Conservation (phyloP, 2,797 vertebrate species). For the Dromococcyx pavoninus region DNA sequence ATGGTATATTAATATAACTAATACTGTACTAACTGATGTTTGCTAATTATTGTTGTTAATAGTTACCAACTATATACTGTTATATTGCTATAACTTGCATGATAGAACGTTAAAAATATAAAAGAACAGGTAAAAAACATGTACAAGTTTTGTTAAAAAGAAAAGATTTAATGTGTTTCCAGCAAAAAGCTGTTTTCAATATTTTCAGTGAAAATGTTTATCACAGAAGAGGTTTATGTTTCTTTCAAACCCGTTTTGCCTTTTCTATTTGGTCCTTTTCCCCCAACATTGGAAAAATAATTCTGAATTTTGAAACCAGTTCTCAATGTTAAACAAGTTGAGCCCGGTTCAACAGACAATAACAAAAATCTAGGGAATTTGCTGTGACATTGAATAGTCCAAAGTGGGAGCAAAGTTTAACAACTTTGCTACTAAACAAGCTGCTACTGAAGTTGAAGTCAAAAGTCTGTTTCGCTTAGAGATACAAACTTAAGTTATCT, state of each 20-base stretch:
- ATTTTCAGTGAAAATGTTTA: background rate
- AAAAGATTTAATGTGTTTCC: background rate
- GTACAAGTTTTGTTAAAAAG: background rate
- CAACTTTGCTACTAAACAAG: background rate
- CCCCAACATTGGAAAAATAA: background rate
- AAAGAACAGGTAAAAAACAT: background rate
- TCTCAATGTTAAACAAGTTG: background rate
- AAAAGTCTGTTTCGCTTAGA: background rate
- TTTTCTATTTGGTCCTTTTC: background rate
- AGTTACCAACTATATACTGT: background rate
- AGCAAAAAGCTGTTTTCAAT: background rate
- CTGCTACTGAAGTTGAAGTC: background rate
- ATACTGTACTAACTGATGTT: background rate
- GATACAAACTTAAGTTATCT: background rate
- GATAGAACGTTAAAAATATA: background rate
- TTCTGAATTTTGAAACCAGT: background rate
- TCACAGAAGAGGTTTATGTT: background rate
- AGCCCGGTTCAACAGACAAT: background rate
- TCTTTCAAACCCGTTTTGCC: background rate
- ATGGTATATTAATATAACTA: background rate
- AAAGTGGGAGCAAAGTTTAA: background rate
- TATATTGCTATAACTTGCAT: background rate
- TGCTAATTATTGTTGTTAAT: background rate
- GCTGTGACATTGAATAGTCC: background rate
- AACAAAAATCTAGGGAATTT: background rate